Evolutionary conservation across 2,888 invertebrate genomes (phyloP).

Genomic region (Apotomis capreana): DNA sequence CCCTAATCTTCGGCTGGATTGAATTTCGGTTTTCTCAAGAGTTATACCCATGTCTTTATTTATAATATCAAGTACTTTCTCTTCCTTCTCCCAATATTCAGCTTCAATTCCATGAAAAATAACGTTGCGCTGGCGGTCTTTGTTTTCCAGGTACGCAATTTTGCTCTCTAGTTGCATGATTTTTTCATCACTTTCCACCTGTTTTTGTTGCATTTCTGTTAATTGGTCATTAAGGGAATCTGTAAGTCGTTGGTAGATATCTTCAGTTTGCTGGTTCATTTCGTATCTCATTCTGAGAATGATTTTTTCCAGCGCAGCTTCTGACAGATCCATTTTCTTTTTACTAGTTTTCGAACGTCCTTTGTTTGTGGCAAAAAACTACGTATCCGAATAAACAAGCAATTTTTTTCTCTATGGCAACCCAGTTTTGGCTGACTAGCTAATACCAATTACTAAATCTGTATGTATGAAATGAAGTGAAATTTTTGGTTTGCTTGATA

Average conservation of each 20-base stretch:
- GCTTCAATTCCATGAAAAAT: background rate
- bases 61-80: no score
- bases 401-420: no score
- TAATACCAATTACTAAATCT: no score
- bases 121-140: background rate
- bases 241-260: background rate
- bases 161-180: background rate
- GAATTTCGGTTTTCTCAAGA: no score
- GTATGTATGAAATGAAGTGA: no score
- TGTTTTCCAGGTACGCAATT: background rate
- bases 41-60: no score
- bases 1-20: no score
- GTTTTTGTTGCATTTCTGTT: background rate
- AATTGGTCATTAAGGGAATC: background rate
- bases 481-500: no score
- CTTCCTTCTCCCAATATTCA: no score
- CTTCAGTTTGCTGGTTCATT: background rate
- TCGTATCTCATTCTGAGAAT: no score
- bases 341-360: background rate
- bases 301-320: background rate
- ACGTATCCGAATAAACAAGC: no score
- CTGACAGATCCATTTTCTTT: background rate
- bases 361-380: background rate
- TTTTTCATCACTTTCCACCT: background rate
- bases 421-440: no score